Conservation (phyloP, 2,888 invertebrate genomes). For the Cryptus viduatorius region DNA sequence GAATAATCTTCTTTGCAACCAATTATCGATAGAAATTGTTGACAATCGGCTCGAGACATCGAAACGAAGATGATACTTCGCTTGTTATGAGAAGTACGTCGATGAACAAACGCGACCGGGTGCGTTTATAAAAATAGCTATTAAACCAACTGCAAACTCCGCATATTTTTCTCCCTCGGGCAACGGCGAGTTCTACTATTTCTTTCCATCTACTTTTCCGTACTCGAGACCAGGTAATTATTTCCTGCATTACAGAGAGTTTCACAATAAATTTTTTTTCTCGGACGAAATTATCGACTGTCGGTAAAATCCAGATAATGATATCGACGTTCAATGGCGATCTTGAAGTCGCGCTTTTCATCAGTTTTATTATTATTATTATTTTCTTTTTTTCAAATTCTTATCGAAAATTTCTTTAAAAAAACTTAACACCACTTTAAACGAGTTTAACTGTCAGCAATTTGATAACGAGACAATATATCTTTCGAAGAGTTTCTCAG, state of each 20-base stretch:
- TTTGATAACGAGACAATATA: not conserved
- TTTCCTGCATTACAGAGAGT: not conserved
- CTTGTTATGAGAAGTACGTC: slow-evolving; percentile 12
- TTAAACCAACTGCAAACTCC: slow-evolving; percentile 1
- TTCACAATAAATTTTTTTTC: not conserved
- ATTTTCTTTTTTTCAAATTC: not conserved
- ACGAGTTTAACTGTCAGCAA: not conserved
- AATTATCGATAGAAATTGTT: slow-evolving; percentile 69
- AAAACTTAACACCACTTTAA: not conserved
- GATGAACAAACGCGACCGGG: not conserved
- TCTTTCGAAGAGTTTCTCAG: not conserved
- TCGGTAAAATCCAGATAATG: not conserved
- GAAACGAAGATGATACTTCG: not conserved
- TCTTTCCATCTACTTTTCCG: slow-evolving; percentile 15
- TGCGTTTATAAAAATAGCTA: not conserved
- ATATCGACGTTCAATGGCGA: not conserved
- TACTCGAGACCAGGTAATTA: slow-evolving; percentile 19
- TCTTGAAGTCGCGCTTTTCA: not conserved
- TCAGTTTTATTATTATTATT: not conserved
- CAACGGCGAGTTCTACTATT: not conserved
- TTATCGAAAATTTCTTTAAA: not conserved
- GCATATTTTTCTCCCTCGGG: slow-evolving; percentile 17
- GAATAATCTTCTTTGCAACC: slow-evolving; percentile 70
- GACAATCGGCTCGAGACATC: slow-evolving; percentile 56
- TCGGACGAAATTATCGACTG: not conserved